Percentiles rank a stretch among this genome's conserved stretches.
These are phyloP conservation scores for Trissolcus japonicus DNA, from an alignment of 2,888 invertebrate species.

Conservation along the genomic window DNA sequence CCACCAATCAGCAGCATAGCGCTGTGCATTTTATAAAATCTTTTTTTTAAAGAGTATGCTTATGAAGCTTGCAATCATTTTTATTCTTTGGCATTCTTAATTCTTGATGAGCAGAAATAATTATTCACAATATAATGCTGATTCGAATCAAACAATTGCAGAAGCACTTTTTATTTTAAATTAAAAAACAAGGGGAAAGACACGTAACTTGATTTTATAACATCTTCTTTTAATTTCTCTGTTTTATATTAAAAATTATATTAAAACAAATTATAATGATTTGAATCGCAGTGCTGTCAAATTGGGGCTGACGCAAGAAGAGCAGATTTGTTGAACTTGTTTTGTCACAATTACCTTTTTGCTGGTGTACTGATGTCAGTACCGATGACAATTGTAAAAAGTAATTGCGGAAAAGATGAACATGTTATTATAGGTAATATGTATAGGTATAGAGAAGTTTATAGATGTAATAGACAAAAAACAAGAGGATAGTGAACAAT, in stretches of 20 bases:
- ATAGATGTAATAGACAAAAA: background rate
- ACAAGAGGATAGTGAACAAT: no score
- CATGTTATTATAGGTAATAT: slow-evolving; percentile 55
- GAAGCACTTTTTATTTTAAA: no score
- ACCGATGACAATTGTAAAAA: slow-evolving; percentile 66
- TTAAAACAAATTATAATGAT: background rate
- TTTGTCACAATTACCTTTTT: slow-evolving; percentile 68
- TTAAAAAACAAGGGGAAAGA: background rate
- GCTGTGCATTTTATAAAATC: slow-evolving; percentile 3
- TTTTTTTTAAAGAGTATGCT: no score
- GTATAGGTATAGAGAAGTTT: background rate
- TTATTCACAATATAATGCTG: no score
- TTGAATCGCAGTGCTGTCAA: slow-evolving; percentile 54
- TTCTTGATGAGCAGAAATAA: no score
- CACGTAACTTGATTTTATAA: background rate
- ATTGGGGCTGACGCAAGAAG: slow-evolving; percentile 59
- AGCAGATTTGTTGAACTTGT: slow-evolving; percentile 54
- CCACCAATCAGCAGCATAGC: slow-evolving; percentile 59
- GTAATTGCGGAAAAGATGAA: slow-evolving; percentile 64
- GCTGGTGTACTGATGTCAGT: slow-evolving; percentile 68
- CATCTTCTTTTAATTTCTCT: background rate
- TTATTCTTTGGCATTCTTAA: no score
- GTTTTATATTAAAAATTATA: background rate
- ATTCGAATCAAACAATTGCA: no score
- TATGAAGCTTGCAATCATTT: no score